Conservation (phyloP, 2,888 invertebrate genomes). For the Vannuccia rotundouncinata region DNA sequence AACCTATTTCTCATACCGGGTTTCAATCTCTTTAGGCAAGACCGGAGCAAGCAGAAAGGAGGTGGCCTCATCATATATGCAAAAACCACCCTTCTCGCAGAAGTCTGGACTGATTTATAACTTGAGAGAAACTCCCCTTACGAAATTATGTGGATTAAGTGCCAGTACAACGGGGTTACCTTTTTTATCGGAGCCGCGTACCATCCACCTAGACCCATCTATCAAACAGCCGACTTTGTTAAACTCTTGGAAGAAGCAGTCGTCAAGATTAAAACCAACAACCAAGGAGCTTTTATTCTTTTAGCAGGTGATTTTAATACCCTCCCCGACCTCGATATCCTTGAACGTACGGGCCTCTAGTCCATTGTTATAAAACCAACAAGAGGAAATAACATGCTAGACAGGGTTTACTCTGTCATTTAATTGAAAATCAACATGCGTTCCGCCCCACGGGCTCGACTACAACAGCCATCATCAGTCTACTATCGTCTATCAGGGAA, state of each 20-base stretch:
- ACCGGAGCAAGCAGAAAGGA: neutral
- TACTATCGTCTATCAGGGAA: slow-evolving; percentile 23
- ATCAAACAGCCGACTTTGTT: neutral
- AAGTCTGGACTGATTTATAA: neutral
- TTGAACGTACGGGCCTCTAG: neutral
- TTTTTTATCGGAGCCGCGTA: neutral
- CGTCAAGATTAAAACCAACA: neutral
- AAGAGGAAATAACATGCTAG: neutral
- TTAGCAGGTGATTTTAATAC: neutral
- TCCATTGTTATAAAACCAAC: neutral
- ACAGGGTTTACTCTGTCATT: slow-evolving; percentile 12
- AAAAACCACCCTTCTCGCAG: neutral
- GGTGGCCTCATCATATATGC: neutral
- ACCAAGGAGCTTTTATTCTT: neutral
- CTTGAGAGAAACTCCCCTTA: neutral
- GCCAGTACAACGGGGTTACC: neutral
- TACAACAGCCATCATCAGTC: slow-evolving; percentile 26
- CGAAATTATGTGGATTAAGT: neutral
- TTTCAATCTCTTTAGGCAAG: neutral
- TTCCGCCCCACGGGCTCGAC: slow-evolving; percentile 20
- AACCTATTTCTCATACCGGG: neutral
- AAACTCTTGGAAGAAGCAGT: neutral
- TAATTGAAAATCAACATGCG: slow-evolving; percentile 26
- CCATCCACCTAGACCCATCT: neutral
- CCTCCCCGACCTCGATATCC: neutral